Evolutionary conservation across 2,113 vertebrate genomes (phyloP).

Genomic region (Protomyctophum bolini): DNA sequence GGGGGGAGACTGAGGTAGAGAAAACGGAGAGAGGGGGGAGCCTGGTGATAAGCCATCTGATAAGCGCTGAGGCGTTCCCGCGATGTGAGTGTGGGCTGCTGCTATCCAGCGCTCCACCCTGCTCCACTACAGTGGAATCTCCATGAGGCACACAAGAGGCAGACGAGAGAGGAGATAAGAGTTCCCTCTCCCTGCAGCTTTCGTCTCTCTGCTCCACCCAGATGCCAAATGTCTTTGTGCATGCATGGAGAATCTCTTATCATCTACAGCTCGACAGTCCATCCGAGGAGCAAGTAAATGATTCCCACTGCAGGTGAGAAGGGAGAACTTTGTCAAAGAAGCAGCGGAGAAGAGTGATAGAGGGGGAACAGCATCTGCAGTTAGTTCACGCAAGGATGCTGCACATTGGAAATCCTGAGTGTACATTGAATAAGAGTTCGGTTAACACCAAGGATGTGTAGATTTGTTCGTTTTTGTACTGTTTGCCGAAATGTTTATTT

Average conservation of each 20-base stretch:
- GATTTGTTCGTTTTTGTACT: no score
- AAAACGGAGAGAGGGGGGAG: not conserved
- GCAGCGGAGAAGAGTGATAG: not conserved
- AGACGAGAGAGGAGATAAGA: constrained; percentile 8
- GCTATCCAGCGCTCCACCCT: not conserved
- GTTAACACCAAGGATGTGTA: no score
- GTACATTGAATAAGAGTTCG: no score
- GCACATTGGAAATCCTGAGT: no score
- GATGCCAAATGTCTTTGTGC: constrained; percentile 24
- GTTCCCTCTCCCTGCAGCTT: not conserved
- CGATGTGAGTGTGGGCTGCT: constrained; percentile 5
- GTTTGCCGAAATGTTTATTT: no score
- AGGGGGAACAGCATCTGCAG: no score
- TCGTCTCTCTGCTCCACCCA: constrained; percentile 9
- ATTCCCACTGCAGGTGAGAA: constrained; percentile 39
- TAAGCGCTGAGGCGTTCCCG: constrained; percentile 33
- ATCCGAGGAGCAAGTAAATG: constrained; percentile 21
- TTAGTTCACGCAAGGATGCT: no score
- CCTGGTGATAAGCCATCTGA: constrained; percentile 23
- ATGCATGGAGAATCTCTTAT: constrained; percentile 8
- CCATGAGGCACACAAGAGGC: not conserved
- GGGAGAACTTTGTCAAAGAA: constrained; percentile 29
- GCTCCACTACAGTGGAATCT: constrained; percentile 22
- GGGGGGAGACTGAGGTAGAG: not conserved
- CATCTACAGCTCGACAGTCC: not conserved